Conservation (phyloP, 2,113 vertebrate species). For the Bombycilla garrulus region DNA sequence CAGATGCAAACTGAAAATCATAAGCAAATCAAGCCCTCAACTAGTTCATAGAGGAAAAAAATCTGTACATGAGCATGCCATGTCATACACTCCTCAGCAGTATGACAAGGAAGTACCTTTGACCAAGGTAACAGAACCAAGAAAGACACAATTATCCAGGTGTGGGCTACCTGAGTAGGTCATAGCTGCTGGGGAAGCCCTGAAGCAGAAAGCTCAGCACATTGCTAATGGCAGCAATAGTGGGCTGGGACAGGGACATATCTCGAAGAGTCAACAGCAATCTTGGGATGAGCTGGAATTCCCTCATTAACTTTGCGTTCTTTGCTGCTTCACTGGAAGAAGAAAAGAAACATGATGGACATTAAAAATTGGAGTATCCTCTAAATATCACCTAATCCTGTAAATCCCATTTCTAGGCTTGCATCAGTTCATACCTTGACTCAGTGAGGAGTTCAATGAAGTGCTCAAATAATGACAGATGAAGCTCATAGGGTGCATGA, state of each 20-base stretch:
- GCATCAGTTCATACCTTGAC: conserved; percentile 81
- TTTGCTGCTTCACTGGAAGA: conserved; percentile 89
- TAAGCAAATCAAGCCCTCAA: neutral
- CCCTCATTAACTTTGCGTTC: conserved; percentile 92
- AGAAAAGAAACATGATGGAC: neutral
- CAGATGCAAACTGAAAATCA: neutral
- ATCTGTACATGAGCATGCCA: neutral
- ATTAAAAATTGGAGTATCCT: neutral
- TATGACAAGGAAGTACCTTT: neutral
- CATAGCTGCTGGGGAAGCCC: conserved; percentile 90
- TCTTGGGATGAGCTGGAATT: conserved; percentile 94
- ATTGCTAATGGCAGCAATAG: conserved; percentile 89
- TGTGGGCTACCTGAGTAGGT: conserved; percentile 87
- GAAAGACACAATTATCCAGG: neutral
- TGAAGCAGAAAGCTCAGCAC: conserved; percentile 95
- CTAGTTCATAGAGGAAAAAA: neutral
- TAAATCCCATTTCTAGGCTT: neutral
- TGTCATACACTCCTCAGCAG: neutral
- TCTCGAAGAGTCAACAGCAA: conserved; percentile 92
- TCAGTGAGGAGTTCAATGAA: conserved; percentile 98
- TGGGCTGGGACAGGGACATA: conserved; percentile 90
- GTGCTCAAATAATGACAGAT: conserved; percentile 96
- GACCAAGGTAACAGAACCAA: neutral
- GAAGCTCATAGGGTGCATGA: conserved; percentile 96
- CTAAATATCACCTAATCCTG: neutral